Percentiles rank a stretch among this genome's conserved stretches.
Evolutionary conservation across 23 tunicate genomes (phyloP).

Genomic region (Diplosoma virens): DNA sequence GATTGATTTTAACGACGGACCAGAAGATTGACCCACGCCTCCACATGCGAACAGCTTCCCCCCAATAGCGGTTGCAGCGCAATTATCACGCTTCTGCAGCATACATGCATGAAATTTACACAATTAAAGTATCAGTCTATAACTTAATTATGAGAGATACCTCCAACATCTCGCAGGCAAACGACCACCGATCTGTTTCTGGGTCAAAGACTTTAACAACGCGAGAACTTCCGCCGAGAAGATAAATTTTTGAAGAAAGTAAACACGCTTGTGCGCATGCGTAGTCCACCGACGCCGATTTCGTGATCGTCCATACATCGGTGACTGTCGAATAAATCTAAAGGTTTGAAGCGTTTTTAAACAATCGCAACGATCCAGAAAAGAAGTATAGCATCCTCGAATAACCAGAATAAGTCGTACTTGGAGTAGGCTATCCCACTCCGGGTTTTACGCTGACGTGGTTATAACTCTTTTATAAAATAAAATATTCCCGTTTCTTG

Average conservation of each 20-base stretch:
- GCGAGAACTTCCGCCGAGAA: slow-evolving; percentile 82
- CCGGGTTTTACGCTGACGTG: too few relatives aligned
- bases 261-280: slow-evolving; percentile 77
- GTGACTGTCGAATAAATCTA: slow-evolving; percentile 48
- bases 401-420: background rate
- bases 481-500: too few relatives aligned
- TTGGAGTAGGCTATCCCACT: too few relatives aligned
- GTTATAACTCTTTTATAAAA: too few relatives aligned
- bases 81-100: slow-evolving; percentile 82
- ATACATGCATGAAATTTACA: too few relatives aligned
- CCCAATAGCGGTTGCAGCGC: slow-evolving; percentile 55
- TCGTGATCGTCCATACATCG: slow-evolving; percentile 35
- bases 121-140: too few relatives aligned
- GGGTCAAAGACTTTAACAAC: slow-evolving; percentile 69
- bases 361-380: too few relatives aligned
- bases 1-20: slow-evolving; percentile 51
- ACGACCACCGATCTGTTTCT: slow-evolving; percentile 30
- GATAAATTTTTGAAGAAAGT: slow-evolving; percentile 35
- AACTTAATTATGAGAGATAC: too few relatives aligned
- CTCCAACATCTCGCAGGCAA: slow-evolving; percentile 48
- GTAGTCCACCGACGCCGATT: slow-evolving; percentile 59
- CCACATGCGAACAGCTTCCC: slow-evolving; percentile 80
- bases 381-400: too few relatives aligned
- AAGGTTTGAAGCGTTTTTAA: background rate
- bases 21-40: slow-evolving; percentile 68